These are phyloP conservation scores for Mohoua ochrocephala DNA, from an alignment of 2,113 vertebrate genomes.

Conservation along the genomic window DNA sequence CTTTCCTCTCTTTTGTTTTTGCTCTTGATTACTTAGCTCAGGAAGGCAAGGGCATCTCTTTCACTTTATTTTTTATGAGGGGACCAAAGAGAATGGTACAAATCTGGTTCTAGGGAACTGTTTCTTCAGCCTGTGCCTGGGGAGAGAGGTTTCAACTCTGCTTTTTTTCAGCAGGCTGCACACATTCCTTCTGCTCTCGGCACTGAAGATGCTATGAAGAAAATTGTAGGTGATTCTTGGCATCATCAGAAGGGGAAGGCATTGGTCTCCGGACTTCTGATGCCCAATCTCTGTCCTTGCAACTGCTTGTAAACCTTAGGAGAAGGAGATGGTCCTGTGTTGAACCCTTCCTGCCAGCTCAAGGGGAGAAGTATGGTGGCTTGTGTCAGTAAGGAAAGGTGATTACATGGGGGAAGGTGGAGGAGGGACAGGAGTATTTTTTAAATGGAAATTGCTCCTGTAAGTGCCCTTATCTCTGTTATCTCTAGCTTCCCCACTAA, in stretches of 20 bases:
- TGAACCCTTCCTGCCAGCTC: neutral
- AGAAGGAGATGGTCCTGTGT: neutral
- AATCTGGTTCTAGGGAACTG: neutral
- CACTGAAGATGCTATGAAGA: neutral
- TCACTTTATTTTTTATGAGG: neutral
- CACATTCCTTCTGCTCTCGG: neutral
- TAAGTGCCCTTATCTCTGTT: accelerated
- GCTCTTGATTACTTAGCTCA: neutral
- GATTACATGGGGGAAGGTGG: neutral
- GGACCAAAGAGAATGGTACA: neutral
- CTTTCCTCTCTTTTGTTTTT: neutral
- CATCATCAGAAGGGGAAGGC: neutral
- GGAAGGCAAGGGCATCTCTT: neutral
- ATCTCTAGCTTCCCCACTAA: neutral
- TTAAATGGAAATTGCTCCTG: neutral
- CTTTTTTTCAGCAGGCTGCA: neutral
- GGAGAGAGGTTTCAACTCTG: neutral
- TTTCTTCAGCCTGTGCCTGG: neutral
- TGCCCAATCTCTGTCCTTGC: neutral
- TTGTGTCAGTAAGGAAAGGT: neutral
- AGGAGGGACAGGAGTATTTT: neutral
- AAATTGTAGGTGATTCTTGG: neutral
- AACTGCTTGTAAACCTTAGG: neutral
- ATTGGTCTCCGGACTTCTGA: neutral
- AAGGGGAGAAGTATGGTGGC: neutral